Evolutionary conservation across 2,888 invertebrate genomes (phyloP).

Genomic region (Caenorhabditis sulstoni): DNA sequence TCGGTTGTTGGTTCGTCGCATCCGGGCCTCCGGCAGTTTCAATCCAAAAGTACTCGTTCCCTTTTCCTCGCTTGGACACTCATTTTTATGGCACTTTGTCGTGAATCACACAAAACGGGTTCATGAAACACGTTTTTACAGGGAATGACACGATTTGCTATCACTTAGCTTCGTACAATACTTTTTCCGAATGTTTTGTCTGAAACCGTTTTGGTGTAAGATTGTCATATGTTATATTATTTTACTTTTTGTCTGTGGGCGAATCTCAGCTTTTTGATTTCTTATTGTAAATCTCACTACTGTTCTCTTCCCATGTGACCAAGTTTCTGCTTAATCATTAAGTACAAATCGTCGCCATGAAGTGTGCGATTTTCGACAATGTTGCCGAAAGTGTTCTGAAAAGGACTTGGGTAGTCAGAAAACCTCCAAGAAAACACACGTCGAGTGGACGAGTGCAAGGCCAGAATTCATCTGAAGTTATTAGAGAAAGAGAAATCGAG

Average conservation of each 20-base stretch:
- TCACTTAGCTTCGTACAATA: conserved; percentile 14
- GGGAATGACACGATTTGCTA: conserved; percentile 24
- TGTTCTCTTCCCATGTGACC: too few relatives aligned
- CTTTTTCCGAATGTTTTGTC: neutral
- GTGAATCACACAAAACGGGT: conserved; percentile 43
- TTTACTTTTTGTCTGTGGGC: too few relatives aligned
- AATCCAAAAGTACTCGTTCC: conserved; percentile 5
- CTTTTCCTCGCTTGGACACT: conserved; percentile 7
- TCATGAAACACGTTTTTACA: conserved; percentile 33
- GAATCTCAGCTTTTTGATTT: too few relatives aligned
- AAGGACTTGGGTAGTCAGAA: conserved; percentile 8
- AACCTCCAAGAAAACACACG: conserved; percentile 48
- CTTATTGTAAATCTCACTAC: too few relatives aligned
- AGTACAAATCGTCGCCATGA: conserved; percentile 9
- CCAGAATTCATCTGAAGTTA: conserved; percentile 59
- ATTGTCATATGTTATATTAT: too few relatives aligned
- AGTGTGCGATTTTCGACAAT: conserved; percentile 28
- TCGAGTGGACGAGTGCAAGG: conserved; percentile 58
- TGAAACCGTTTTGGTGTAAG: neutral
- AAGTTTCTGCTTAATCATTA: neutral
- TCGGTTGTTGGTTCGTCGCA: neutral
- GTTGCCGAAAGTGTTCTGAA: conserved; percentile 46
- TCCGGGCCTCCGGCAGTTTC: conserved; percentile 16
- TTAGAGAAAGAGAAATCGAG: conserved; percentile 58
- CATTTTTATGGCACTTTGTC: conserved; percentile 19